phyloP scores from a whole-genome alignment of 2,113 vertebrate genomes.

The Nothobranchius kuhntae region DNA sequence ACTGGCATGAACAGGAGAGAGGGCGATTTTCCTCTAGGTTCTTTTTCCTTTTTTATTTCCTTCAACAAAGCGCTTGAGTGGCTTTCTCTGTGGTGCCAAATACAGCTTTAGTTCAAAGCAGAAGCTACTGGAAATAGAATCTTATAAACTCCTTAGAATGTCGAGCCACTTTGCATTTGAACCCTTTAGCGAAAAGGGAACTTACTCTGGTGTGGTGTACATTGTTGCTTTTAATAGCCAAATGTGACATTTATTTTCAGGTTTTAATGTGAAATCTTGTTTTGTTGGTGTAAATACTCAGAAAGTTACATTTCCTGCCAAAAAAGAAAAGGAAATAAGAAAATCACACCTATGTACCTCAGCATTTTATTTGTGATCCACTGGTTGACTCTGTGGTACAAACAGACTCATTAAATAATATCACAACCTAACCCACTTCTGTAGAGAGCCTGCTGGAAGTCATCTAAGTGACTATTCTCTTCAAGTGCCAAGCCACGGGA shows the following conservation, averaged over 20 bases:
- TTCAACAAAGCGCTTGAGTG: constrained; percentile 36
- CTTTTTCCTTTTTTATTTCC: constrained; percentile 18
- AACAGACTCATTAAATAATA: constrained; percentile 3
- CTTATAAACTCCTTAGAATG: constrained; percentile 46
- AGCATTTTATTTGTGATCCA: background rate
- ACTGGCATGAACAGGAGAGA: constrained; percentile 31
- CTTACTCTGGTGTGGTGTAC: background rate
- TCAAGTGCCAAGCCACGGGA: constrained; percentile 58
- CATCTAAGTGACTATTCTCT: constrained; percentile 35
- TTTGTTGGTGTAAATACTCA: constrained; percentile 1
- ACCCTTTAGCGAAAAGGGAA: constrained; percentile 45
- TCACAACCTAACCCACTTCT: constrained; percentile 1
- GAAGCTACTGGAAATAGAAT: constrained; percentile 36
- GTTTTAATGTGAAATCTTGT: constrained; percentile 34
- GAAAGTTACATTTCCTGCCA: constrained; percentile 13
- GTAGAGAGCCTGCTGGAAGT: constrained; percentile 17
- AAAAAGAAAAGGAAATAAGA: constrained; percentile 7
- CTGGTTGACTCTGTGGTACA: constrained; percentile 7
- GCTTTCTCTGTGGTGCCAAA: constrained; percentile 52
- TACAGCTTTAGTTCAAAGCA: constrained; percentile 36
- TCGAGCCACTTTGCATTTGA: constrained; percentile 56
- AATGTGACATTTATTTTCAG: constrained; percentile 23
- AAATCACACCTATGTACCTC: constrained; percentile 28
- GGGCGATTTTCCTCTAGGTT: constrained; percentile 3
- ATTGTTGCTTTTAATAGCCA: constrained; percentile 34